Conservation (phyloP, 2,797 vertebrate genomes). For the Syngnathus acus region DNA sequence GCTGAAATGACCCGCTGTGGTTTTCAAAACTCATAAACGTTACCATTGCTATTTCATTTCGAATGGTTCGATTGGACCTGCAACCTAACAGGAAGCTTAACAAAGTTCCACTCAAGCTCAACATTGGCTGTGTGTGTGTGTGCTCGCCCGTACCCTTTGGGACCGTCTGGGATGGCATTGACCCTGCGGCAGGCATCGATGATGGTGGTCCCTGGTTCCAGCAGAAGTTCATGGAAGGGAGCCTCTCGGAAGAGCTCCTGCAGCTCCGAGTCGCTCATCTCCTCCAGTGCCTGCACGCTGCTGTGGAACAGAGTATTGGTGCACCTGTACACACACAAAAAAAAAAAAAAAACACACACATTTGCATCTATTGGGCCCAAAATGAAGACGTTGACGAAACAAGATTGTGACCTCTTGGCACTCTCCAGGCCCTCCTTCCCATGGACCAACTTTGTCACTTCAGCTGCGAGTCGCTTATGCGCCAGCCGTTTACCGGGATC, state of each 20-base stretch:
- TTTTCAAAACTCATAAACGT: background rate
- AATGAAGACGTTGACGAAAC: no score
- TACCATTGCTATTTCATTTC: no score
- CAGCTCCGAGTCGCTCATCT: constrained; percentile 88
- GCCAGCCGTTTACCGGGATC: constrained; percentile 82
- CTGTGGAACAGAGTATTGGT: constrained; percentile 83
- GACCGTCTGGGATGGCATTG: constrained; percentile 81
- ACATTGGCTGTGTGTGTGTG: background rate
- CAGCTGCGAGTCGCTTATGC: constrained; percentile 89
- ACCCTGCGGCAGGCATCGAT: constrained; percentile 81
- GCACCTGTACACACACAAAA: constrained; percentile 66
- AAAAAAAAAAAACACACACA: background rate
- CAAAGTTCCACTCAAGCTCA: background rate
- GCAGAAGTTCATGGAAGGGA: constrained; percentile 81
- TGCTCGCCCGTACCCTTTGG: constrained; percentile 71
- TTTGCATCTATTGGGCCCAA: background rate
- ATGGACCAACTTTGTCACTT: constrained; percentile 94
- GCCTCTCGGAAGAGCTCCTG: constrained; percentile 88
- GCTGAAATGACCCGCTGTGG: background rate
- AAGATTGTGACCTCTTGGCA: constrained; percentile 80
- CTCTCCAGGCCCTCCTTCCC: constrained; percentile 86
- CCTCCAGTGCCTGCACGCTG: constrained; percentile 78
- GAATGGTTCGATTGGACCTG: no score
- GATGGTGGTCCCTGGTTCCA: constrained; percentile 85
- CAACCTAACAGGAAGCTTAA: no score